Conservation (phyloP, 2,888 invertebrate species). For the Siphlonurus alternatus region DNA sequence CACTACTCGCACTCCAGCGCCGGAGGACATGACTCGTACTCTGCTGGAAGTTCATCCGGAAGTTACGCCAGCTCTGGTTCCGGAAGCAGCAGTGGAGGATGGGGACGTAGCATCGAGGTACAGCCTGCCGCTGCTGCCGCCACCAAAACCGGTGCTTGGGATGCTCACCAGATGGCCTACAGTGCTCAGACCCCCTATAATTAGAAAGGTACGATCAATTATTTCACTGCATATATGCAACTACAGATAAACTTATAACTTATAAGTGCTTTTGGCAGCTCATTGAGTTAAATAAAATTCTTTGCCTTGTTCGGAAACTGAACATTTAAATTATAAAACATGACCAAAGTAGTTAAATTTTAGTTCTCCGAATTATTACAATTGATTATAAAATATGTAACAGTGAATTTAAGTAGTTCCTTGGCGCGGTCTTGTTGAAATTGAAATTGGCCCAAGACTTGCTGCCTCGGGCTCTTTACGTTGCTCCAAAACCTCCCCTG, state of each 20-base stretch:
- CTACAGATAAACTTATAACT: neutral
- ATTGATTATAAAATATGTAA: too few species aligned
- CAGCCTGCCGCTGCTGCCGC: slow-evolving; percentile 1
- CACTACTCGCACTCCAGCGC: slow-evolving; percentile 2
- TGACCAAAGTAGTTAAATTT: neutral
- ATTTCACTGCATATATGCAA: neutral
- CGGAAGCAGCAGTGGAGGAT: slow-evolving; percentile 28
- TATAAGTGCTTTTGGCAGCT: too few species aligned
- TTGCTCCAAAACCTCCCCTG: too few species aligned
- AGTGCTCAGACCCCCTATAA: slow-evolving; percentile 50
- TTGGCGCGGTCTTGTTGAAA: neutral
- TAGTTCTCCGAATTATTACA: neutral
- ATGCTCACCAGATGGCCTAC: slow-evolving; percentile 48
- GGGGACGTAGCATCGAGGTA: slow-evolving; percentile 29
- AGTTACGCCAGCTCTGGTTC: neutral
- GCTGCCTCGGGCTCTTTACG: neutral
- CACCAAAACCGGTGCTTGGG: slow-evolving; percentile 34
- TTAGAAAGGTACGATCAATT: slow-evolving; percentile 6
- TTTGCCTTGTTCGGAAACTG: neutral
- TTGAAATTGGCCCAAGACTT: neutral
- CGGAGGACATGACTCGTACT: neutral
- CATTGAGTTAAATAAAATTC: too few species aligned
- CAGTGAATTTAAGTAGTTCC: neutral
- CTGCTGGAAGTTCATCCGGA: neutral
- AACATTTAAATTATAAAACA: neutral